Base-by-base conservation (phyloP, 2,888 invertebrate genomes). In the Elaeidobius kamerunicus region DNA sequence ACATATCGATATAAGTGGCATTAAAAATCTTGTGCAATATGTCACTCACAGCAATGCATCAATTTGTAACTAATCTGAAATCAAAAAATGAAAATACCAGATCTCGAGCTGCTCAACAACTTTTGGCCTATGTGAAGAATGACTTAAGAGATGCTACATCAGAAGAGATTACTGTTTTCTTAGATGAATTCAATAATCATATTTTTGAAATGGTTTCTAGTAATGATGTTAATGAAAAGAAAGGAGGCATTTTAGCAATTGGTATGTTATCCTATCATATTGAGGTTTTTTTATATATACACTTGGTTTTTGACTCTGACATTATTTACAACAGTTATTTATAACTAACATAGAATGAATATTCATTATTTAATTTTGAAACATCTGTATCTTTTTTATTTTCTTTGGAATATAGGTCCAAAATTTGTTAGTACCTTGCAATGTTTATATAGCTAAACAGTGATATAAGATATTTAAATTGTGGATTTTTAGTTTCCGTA, bases 131-230 rank as follows among this genome's bases (percentile, higher is more conserved):
- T 76, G 91, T 91, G 7, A 92, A 91, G 71, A 92, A 92, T 5
- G 94, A 94, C 68, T 72, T 94, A 41, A 82, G 91, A 4, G 94
- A 93, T 74, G 89, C 91, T 62, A 87, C 91, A 1, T 85, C 86
- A 53, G 96, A 96, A 69, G 95, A 95, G 68, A 82, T 94, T 59
- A 87, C 88, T 17, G 80, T 84, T 55, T 96, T 97, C 70, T 86
- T 96, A 73, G 96, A 97, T 70, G 91, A 92, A 61, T 93, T 96
- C 69, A 95, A 95, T 71, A 91, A 92, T 68, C 91, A 93, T 68
- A 95, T 97, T 60, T 92, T 91, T 71, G 92, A 94, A 71, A 93
- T 97, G 95, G 92, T 96, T 2, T 91, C 91, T 11, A 91, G 92
- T 63, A 84, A 86, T 38, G 95, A 97, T 71, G 85, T 89, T 27